A percentile compares a stretch with the other conserved stretches of the same genome.
Evolutionary conservation across 2,113 vertebrate genomes (phyloP).

Genomic region (Piaya cayana): DNA sequence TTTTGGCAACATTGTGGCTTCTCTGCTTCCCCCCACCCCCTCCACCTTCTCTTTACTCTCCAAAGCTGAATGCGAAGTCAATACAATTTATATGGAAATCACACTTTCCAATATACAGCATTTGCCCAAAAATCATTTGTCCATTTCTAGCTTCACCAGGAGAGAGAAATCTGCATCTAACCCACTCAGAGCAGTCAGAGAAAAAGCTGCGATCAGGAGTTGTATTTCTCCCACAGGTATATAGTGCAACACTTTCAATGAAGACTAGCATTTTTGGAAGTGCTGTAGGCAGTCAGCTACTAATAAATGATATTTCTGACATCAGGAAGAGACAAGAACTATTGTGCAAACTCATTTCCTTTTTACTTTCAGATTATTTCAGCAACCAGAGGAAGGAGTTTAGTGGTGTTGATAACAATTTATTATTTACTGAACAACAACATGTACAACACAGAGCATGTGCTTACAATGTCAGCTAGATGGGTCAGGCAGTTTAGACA

Average conservation of each 20-base stretch:
- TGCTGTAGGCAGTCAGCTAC: neutral
- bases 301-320: neutral
- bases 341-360: neutral
- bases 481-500: neutral
- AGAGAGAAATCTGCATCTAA: neutral
- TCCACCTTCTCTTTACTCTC: neutral
- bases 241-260: neutral
- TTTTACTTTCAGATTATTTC: neutral
- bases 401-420: neutral
- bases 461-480: neutral
- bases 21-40: neutral
- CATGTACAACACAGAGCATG: neutral
- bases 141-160: neutral
- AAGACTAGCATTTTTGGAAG: neutral
- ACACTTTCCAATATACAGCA: neutral
- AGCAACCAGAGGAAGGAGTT: neutral
- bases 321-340: neutral
- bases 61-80: neutral
- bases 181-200: neutral
- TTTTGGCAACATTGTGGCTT: neutral
- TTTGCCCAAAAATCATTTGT: neutral
- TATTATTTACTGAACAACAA: constrained; percentile 9
- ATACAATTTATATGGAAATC: neutral
- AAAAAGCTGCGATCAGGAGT: neutral
- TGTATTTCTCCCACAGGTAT: neutral